Conservation (phyloP, 2,113 vertebrate genomes). For the Lampris megalopsis region DNA sequence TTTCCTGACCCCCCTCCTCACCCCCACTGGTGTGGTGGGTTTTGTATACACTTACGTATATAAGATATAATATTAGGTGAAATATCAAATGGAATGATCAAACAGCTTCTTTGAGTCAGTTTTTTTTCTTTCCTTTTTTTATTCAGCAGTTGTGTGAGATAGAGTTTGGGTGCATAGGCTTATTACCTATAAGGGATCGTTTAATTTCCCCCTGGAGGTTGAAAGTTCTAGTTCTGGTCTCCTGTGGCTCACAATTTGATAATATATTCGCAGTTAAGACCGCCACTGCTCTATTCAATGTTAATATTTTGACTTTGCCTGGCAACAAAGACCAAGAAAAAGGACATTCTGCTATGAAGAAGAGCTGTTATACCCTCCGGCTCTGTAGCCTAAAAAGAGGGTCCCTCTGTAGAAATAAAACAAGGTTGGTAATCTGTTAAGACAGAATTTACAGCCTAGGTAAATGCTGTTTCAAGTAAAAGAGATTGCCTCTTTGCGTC, state of each 20-base stretch:
- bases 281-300: background rate
- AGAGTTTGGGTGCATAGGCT: background rate
- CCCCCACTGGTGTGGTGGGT: background rate
- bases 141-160: background rate
- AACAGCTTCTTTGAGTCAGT: constrained; percentile 28
- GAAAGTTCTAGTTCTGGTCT: background rate
- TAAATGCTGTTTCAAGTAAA: constrained; percentile 12
- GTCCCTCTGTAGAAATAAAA: background rate
- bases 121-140: constrained; percentile 45
- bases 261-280: background rate
- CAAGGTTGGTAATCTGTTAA: background rate
- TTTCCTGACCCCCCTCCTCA: background rate
- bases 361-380: background rate
- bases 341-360: background rate
- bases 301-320: background rate
- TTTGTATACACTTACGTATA: constrained; percentile 6
- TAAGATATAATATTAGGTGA: background rate
- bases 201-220: constrained; percentile 1
- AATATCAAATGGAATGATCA: constrained; percentile 5
- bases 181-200: background rate
- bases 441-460: background rate
- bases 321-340: background rate
- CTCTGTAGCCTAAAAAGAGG: background rate
- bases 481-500: constrained; percentile 1
- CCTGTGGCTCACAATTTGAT: constrained; percentile 4